Conservation (phyloP, 2,113 vertebrate genomes). For the Hemiscyllium ocellatum region DNA sequence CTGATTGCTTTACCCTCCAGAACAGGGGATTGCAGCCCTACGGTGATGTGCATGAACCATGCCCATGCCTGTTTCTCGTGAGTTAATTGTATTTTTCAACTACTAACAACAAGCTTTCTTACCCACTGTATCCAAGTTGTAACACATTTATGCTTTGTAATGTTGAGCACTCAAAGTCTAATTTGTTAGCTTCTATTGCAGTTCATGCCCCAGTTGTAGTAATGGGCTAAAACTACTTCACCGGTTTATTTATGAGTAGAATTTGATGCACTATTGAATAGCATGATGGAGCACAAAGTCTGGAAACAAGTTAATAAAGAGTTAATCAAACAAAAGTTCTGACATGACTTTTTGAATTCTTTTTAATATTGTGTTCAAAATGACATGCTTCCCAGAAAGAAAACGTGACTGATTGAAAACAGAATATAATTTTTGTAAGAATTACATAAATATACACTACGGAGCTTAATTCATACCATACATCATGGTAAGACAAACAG, state of each 20-base stretch:
- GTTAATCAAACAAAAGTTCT: not conserved
- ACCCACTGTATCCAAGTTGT: not conserved
- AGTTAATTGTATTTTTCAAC: not conserved
- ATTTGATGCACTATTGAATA: not conserved
- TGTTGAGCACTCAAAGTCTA: not conserved
- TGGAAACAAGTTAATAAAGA: not conserved
- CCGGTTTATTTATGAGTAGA: not conserved
- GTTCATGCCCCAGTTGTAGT: not conserved
- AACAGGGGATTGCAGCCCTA: not conserved
- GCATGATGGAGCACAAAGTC: not conserved
- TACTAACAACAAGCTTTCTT: not conserved
- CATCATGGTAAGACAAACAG: not conserved
- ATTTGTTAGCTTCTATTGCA: not conserved
- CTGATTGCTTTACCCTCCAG: not conserved
- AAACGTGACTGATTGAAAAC: not conserved
- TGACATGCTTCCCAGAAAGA: not conserved
- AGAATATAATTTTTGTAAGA: not conserved
- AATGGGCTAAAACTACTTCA: not conserved
- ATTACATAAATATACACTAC: not conserved
- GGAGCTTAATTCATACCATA: not conserved
- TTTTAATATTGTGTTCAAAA: not conserved
- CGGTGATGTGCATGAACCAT: not conserved
- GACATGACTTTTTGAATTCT: not conserved
- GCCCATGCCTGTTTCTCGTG: not conserved
- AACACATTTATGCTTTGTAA: not conserved